A percentile compares a stretch with the other conserved stretches of the same genome.
phyloP scores from a whole-genome alignment of 2,113 vertebrate genomes.

The Pardalotus punctatus region DNA sequence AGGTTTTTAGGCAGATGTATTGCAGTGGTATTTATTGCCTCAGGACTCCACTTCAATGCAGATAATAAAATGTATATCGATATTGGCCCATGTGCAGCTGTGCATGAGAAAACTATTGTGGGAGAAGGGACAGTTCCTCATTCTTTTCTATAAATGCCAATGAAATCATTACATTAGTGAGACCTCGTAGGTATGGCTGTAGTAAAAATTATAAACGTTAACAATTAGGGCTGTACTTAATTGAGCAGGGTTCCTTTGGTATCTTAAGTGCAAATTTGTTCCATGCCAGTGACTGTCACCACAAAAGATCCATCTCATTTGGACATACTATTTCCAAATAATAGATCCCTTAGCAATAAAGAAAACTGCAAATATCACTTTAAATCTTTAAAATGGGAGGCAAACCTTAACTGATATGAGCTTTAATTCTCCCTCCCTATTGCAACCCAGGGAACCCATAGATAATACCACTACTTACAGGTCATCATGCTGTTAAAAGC shows the following conservation, averaged over 20 bases:
- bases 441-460: neutral
- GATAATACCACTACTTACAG: neutral
- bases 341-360: neutral
- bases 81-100: neutral
- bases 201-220: neutral
- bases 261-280: neutral
- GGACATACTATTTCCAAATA: neutral
- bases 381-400: neutral
- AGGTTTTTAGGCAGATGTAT: neutral
- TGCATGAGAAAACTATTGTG: neutral
- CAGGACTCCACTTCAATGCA: neutral
- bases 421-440: neutral
- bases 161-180: neutral
- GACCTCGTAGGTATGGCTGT: neutral
- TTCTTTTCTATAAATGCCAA: neutral
- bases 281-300: neutral
- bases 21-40: neutral
- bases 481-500: neutral
- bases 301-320: neutral
- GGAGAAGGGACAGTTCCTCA: neutral
- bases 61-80: neutral
- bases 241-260: neutral
- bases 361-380: neutral
- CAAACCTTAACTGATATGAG: neutral
- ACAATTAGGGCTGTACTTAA: neutral